Evolutionary conservation across 2,797 vertebrate genomes (phyloP).

Genomic region (Perdix hodgsoniae): DNA sequence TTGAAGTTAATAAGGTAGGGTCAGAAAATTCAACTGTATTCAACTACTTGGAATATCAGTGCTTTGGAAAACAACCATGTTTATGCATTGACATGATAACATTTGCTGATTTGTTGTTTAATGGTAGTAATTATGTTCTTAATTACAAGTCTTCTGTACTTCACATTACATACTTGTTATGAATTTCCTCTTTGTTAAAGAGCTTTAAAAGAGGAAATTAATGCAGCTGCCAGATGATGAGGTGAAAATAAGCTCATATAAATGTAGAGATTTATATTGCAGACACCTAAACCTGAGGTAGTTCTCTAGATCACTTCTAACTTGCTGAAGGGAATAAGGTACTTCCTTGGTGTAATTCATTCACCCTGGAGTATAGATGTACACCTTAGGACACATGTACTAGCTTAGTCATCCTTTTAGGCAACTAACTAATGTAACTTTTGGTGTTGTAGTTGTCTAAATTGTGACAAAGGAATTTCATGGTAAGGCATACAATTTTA

Average conservation of each 20-base stretch:
- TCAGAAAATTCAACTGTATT: background rate
- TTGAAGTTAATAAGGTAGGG: background rate
- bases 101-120: background rate
- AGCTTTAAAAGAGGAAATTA: background rate
- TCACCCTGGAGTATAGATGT: background rate
- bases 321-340: background rate
- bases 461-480: background rate
- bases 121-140: background rate
- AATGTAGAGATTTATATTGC: background rate
- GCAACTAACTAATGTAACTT: background rate
- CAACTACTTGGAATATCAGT: background rate
- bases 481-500: background rate
- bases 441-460: background rate
- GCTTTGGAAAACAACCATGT: background rate
- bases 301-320: background rate
- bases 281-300: background rate
- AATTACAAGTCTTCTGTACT: background rate
- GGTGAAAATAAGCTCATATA: background rate
- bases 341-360: background rate
- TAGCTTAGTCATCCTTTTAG: background rate
- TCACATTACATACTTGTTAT: background rate
- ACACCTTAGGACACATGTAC: background rate
- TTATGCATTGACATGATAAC: background rate
- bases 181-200: background rate
- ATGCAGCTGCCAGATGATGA: background rate